Base-by-base conservation (phyloP, 1,140 invertebrate genomes). In the Brachionus calyciflorus region DNA sequence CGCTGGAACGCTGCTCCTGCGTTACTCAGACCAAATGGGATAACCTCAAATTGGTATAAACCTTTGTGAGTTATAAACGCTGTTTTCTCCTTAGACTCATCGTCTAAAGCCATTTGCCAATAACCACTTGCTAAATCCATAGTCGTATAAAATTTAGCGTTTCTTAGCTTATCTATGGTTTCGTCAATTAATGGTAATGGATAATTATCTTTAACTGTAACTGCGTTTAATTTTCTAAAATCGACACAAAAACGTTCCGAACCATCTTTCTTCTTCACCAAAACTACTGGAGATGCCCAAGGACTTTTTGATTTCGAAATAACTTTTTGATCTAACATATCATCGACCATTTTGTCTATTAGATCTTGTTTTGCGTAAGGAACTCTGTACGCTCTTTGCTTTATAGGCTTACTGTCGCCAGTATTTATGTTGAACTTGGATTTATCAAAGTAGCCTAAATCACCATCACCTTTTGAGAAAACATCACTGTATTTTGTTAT, bases 1-100 rank as follows among this genome's bases (percentile, higher is more conserved):
- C 82, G 9, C 60, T 81, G 81, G 77, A 84, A 83, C 0, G 83
- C 84, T 1, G 83, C 82, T 14, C 80, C 81, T 0, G 82, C 81
- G 26, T 84, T 83, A 1, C 77, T 78, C 5, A 77, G 21, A 14
- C 55, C 76, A 14, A 63, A 65, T n/a, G 30, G 76, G 33, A 77
- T 77, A 41, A n/a, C 10, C 14, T 26, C 5, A 7, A 41, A 77
- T 30, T 28, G 37, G 30, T 37, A 65, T 12, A 63, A 9, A 17
- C 76, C 76, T 14, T 19, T 17, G 26, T 60, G 76, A 3, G 53
- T 41, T 7, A 65, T 65, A n/a, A 65, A 65, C n/a, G 76, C 40
- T 3, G 76, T 65, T 37, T 26, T 24, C n/a, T 46, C 37, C 17
- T 41, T 40, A 14, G 17, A 24, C 4, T 12, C 12, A 65, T 68